Evolutionary conservation across 2,888 invertebrate species (phyloP).

Genomic region (Belgica antarctica): DNA sequence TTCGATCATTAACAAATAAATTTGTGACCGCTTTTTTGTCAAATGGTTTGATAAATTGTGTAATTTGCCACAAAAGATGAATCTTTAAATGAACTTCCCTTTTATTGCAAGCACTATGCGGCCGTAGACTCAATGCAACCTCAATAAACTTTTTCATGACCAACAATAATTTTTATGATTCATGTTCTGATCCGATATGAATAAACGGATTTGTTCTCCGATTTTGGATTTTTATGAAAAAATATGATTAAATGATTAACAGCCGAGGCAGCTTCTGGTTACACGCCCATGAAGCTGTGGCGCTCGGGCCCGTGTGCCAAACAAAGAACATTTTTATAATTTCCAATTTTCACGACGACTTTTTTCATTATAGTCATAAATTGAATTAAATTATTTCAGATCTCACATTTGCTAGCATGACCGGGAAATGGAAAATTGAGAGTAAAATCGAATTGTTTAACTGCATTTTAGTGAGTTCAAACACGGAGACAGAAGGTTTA

Average conservation of each 20-base stretch:
- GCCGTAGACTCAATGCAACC: background rate
- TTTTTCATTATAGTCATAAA: background rate
- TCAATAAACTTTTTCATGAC: constrained; percentile 10
- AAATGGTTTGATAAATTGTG: constrained; percentile 37
- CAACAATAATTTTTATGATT: constrained; percentile 21
- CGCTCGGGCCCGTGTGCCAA: background rate
- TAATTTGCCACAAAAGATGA: constrained; percentile 19
- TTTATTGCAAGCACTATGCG: constrained; percentile 2
- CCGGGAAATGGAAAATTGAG: no score
- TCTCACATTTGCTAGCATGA: background rate
- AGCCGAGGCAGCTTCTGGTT: constrained; percentile 10
- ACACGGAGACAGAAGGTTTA: constrained; percentile 26
- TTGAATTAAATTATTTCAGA: background rate
- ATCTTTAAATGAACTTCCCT: background rate
- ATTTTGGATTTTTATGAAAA: background rate
- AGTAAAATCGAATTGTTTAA: background rate
- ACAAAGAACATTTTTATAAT: background rate
- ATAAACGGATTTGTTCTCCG: background rate
- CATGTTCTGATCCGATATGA: background rate
- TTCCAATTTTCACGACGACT: no score
- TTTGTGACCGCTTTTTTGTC: no score
- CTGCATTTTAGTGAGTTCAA: constrained; percentile 21
- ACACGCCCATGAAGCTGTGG: constrained; percentile 17
- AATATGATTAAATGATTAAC: constrained; percentile 25
- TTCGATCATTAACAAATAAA: no score